Percentiles rank a stretch among this genome's conserved stretches.
Evolutionary conservation across 2,888 invertebrate genomes (phyloP).

Genomic region (Platycheirus albimanus): DNA sequence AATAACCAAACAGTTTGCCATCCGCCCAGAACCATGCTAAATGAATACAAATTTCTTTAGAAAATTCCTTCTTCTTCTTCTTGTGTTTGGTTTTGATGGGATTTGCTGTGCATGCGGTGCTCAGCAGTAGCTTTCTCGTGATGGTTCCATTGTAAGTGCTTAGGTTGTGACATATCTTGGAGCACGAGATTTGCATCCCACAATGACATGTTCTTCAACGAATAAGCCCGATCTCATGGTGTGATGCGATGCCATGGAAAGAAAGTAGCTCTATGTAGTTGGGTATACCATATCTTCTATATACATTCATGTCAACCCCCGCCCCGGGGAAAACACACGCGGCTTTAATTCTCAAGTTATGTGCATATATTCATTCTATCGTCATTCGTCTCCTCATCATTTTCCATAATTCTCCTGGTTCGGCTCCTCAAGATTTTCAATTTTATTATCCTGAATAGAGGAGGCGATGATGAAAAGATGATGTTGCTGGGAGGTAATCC

Average conservation of each 20-base stretch:
- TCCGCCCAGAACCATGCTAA: slow-evolving; percentile 29
- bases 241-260: no score
- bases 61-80: slow-evolving; percentile 23
- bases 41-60: slow-evolving; percentile 51
- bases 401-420: no score
- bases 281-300: no score
- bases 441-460: slow-evolving; percentile 44
- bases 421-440: slow-evolving; percentile 37
- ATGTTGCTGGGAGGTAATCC: neutral
- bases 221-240: slow-evolving; percentile 13
- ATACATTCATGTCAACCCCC: slow-evolving; percentile 7
- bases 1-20: slow-evolving; percentile 32
- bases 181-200: slow-evolving; percentile 38
- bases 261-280: no score
- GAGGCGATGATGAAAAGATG: slow-evolving; percentile 9
- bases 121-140: neutral
- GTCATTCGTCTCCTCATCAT: slow-evolving; percentile 15
- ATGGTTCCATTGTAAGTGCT: neutral
- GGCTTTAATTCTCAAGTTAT: slow-evolving; percentile 54
- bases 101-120: no score
- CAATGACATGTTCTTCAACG: slow-evolving; percentile 21
- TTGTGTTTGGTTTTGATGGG: neutral
- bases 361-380: slow-evolving; percentile 34
- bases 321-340: slow-evolving; percentile 14
- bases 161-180: slow-evolving; percentile 2